Conservation (phyloP, 92 coral and sea anemone species). For the Parazoanthus atlanticus region DNA sequence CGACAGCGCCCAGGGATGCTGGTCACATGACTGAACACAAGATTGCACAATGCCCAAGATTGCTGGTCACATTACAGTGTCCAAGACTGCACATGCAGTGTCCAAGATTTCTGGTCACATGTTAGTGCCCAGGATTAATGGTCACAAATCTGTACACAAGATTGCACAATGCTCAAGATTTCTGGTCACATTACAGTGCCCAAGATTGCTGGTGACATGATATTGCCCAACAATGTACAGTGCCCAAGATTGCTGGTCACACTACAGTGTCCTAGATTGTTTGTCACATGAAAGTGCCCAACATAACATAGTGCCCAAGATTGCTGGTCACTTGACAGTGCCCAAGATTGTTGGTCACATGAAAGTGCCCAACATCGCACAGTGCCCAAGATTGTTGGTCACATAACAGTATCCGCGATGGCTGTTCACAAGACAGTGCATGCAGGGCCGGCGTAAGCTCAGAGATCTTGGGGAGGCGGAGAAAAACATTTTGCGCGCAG, state of each 20-base stretch:
- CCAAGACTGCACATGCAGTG: neutral
- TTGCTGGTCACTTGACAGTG: neutral
- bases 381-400: neutral
- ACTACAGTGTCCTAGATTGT: neutral
- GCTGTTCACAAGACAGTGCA: neutral
- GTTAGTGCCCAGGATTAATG: neutral
- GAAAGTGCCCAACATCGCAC: neutral
- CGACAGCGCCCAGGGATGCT: conserved; percentile 6
- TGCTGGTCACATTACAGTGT: neutral
- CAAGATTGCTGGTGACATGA: neutral
- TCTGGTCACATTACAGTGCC: neutral
- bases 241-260: neutral
- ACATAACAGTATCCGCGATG: neutral
- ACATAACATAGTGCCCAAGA: neutral
- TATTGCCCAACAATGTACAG: neutral
- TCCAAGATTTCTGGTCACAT: neutral
- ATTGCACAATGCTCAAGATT: neutral
- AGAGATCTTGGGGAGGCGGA: too few relatives aligned
- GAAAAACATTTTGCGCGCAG: too few relatives aligned
- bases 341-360: neutral
- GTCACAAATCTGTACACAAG: neutral
- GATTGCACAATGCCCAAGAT: neutral
- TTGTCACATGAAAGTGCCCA: neutral
- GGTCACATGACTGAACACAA: too few relatives aligned
- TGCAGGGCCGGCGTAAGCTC: too few relatives aligned